Conservation (phyloP, 1,140 invertebrate genomes). For the Drosophila parvula region DNA sequence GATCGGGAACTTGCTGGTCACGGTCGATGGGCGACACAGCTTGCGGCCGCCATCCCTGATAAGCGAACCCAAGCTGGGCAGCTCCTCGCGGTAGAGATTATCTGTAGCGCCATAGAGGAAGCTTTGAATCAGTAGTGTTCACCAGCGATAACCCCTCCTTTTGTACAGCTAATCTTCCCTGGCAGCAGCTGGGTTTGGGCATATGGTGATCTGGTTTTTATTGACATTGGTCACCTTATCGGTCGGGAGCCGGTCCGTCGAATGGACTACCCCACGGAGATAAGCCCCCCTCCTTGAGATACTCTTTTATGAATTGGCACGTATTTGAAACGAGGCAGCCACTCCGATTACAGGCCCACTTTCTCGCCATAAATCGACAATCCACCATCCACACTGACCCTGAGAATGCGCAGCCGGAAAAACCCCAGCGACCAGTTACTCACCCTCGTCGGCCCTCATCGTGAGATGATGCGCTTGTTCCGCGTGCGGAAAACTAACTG, state of each 20-base stretch:
- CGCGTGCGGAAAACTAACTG: constrained; percentile 11
- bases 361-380: constrained; percentile 21
- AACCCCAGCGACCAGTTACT: constrained; percentile 38
- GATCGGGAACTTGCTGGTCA: constrained; percentile 87
- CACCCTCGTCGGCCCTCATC: constrained; percentile 58
- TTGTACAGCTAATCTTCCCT: constrained; percentile 18
- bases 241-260: background rate
- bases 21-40: constrained; percentile 83
- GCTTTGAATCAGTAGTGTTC: background rate
- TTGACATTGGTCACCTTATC: constrained; percentile 37
- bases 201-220: constrained; percentile 18
- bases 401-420: constrained; percentile 23
- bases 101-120: constrained; percentile 31
- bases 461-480: constrained; percentile 7
- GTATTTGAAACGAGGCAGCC: constrained; percentile 24
- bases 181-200: constrained; percentile 29
- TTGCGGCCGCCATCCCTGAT: constrained; percentile 54
- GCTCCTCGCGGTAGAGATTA: constrained; percentile 71
- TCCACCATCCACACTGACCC: constrained; percentile 4
- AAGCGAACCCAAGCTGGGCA: constrained; percentile 64
- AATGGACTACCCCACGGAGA: constrained; percentile 24
- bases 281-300: constrained; percentile 29
- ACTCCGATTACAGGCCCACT: constrained; percentile 17
- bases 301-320: constrained; percentile 55
- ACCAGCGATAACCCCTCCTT: constrained; percentile 23